phyloP scores from a whole-genome alignment of 1,140 invertebrate genomes.

The Ylistrum balloti region DNA sequence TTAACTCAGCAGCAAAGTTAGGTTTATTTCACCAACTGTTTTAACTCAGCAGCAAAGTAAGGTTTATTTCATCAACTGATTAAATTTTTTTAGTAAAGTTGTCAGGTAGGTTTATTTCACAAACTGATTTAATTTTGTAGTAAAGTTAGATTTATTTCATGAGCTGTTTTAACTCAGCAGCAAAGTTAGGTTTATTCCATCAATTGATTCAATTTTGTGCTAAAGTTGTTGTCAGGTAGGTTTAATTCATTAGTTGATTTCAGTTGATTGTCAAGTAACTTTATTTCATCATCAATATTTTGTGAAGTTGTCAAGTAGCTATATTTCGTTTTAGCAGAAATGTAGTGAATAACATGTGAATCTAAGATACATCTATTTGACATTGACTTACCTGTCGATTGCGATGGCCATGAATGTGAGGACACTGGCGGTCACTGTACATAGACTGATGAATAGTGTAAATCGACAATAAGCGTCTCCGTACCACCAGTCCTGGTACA shows the following conservation, averaged over 20 bases:
- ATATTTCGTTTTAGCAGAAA: too few relatives aligned
- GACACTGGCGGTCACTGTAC: conserved; percentile 94
- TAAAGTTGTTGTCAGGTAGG: not conserved
- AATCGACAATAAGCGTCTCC: conserved; percentile 92
- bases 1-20: too few relatives aligned
- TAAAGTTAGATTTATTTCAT: too few relatives aligned
- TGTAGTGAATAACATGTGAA: not conserved
- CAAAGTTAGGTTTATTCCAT: too few relatives aligned
- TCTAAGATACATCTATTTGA: not conserved
- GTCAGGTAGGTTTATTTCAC: too few relatives aligned
- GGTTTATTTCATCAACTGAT: too few relatives aligned
- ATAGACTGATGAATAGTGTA: conserved; percentile 94
- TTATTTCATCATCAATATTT: not conserved
- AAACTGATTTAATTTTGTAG: too few relatives aligned
- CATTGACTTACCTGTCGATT: conserved; percentile 92
- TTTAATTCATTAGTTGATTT: not conserved
- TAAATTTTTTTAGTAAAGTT: too few relatives aligned
- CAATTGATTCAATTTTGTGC: too few relatives aligned
- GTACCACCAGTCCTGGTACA: conserved; percentile 90
- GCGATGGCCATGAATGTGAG: conserved; percentile 97
- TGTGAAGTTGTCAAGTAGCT: not conserved
- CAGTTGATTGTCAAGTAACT: not conserved
- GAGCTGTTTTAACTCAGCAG: too few relatives aligned
- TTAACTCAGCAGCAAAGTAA: too few relatives aligned
- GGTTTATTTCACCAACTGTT: too few relatives aligned